Conservation (phyloP, 2,797 vertebrate genomes). For the Rhinatrema bivittatum region DNA sequence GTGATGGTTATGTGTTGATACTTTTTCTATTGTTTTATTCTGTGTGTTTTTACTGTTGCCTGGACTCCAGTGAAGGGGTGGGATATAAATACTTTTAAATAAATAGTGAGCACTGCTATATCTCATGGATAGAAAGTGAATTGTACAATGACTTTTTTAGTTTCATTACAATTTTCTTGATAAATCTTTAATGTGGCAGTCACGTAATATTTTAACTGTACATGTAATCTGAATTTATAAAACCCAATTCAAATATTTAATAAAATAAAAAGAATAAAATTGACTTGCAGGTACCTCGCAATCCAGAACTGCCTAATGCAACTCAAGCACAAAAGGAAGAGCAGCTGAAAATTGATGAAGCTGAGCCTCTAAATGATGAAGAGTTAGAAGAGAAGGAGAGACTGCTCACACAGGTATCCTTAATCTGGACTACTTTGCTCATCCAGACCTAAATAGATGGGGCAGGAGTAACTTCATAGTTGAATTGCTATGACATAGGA, state of each 20-base stretch:
- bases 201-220: neutral
- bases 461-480: neutral
- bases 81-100: too few relatives aligned
- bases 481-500: too few relatives aligned
- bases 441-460: too few relatives aligned
- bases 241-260: too few relatives aligned
- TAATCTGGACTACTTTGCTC: too few relatives aligned
- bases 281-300: conserved; percentile 91
- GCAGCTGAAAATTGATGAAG: conserved; percentile 94
- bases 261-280: too few relatives aligned
- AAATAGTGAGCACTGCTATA: too few relatives aligned
- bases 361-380: conserved; percentile 90
- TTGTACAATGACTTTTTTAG: neutral
- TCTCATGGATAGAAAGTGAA: neutral
- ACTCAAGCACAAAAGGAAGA: conserved; percentile 92
- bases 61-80: too few relatives aligned
- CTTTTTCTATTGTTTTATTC: too few relatives aligned
- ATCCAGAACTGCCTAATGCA: conserved; percentile 89
- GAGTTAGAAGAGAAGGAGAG: conserved; percentile 97
- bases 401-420: conserved; percentile 86
- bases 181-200: neutral
- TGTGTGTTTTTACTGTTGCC: too few relatives aligned
- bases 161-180: neutral
- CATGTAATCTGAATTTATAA: too few relatives aligned
- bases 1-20: too few relatives aligned